Conservation (phyloP, 2,888 invertebrate species). For the Alloscopus bannaensis region DNA sequence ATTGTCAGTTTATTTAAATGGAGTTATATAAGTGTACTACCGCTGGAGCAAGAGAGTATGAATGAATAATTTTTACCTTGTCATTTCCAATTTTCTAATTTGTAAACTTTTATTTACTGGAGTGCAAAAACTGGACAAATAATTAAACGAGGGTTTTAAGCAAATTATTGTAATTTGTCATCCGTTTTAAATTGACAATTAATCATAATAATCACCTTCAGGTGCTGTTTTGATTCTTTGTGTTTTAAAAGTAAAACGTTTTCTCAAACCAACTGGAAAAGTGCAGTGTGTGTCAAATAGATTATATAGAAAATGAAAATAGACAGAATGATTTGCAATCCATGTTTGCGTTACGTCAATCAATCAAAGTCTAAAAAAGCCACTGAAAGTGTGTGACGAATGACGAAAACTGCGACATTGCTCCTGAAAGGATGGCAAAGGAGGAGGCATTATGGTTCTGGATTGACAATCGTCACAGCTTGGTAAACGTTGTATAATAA, state of each 20-base stretch:
- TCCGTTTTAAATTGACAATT: not conserved
- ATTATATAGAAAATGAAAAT: not conserved
- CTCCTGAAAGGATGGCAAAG: too few relatives aligned
- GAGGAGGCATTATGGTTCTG: too few relatives aligned
- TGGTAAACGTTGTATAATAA: too few relatives aligned
- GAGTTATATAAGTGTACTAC: not conserved
- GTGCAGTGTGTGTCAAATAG: not conserved
- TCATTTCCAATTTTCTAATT: too few relatives aligned
- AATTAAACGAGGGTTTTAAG: too few relatives aligned
- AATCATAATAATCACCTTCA: too few relatives aligned
- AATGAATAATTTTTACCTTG: too few relatives aligned
- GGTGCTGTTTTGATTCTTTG: not conserved
- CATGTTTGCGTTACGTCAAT: not conserved
- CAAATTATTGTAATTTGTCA: not conserved
- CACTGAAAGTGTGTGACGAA: too few relatives aligned
- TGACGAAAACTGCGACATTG: too few relatives aligned
- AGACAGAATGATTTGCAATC: not conserved
- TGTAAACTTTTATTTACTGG: not conserved
- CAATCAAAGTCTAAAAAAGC: too few relatives aligned
- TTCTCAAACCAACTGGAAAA: not conserved
- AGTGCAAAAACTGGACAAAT: not conserved
- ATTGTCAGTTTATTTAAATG: not conserved
- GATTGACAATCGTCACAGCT: too few relatives aligned
- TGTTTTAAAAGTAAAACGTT: not conserved
- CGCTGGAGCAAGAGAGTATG: not conserved